Evolutionary conservation across 2,113 vertebrate genomes (phyloP).

Genomic region (Lynx canadensis): DNA sequence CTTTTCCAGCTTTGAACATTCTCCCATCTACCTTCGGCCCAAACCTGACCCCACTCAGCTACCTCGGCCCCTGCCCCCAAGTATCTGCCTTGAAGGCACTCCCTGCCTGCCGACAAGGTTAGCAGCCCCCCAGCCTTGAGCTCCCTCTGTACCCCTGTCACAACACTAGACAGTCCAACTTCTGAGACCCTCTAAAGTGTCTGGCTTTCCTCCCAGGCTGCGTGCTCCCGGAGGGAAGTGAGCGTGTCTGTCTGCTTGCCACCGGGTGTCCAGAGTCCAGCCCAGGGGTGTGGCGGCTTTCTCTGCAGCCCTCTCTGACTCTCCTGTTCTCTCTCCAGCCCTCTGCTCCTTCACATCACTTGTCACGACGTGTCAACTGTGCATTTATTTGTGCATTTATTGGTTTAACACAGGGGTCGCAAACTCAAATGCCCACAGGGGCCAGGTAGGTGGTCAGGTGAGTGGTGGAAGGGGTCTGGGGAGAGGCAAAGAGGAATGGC

Average conservation of each 20-base stretch:
- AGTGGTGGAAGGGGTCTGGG: constrained; percentile 7
- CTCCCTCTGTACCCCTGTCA: background rate
- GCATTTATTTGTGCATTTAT: constrained; percentile 68
- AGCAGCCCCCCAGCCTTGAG: background rate
- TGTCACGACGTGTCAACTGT: constrained; percentile 38
- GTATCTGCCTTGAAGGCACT: background rate
- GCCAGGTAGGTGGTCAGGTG: background rate
- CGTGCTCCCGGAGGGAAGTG: background rate
- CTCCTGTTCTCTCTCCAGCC: background rate
- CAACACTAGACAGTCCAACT: background rate
- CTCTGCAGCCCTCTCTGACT: background rate
- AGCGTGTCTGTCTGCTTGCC: rapidly evolving
- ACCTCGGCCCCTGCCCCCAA: background rate
- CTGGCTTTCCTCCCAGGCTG: background rate
- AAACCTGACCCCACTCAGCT: background rate
- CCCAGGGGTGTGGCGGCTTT: rapidly evolving
- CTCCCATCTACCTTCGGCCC: background rate
- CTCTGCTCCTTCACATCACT: constrained; percentile 17
- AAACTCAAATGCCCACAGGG: constrained; percentile 38
- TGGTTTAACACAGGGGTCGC: constrained; percentile 65
- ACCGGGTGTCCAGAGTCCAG: background rate
- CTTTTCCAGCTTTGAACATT: background rate
- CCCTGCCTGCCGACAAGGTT: background rate
- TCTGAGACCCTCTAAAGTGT: background rate
- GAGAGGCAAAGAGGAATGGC: background rate